Evolutionary conservation across 1,140 invertebrate species (phyloP).

Genomic region (Pollicipes pollicipes): DNA sequence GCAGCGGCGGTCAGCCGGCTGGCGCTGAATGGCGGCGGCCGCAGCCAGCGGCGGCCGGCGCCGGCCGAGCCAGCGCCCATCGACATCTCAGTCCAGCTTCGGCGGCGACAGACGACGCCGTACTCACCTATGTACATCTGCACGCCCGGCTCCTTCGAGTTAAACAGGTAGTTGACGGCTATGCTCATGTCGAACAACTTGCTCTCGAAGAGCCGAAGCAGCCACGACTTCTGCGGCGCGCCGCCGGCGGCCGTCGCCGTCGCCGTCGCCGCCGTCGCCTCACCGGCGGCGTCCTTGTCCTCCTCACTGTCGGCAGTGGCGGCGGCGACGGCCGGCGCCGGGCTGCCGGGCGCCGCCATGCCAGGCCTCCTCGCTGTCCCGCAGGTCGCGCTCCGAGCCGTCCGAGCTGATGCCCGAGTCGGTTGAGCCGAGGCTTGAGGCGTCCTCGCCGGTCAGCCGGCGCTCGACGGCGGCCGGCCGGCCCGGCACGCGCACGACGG

Average conservation of each 20-base stretch:
- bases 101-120: not conserved
- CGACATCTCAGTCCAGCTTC: too few species aligned
- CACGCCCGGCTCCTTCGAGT: conserved; percentile 37
- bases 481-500: not conserved
- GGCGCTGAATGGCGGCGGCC: too few species aligned
- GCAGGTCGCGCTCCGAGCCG: conserved; percentile 12
- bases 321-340: too few species aligned
- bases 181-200: conserved; percentile 37
- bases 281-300: too few species aligned
- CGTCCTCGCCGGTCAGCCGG: not conserved
- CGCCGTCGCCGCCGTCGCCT: too few species aligned
- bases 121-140: conserved; percentile 34
- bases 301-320: too few species aligned
- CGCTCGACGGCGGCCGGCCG: not conserved
- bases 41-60: too few species aligned
- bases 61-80: too few species aligned
- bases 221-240: conserved; percentile 26
- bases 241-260: not conserved
- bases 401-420: conserved; percentile 22
- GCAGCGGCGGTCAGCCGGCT: too few species aligned
- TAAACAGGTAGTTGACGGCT: conserved; percentile 37
- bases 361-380: too few species aligned
- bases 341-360: too few species aligned
- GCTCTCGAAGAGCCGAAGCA: conserved; percentile 37
- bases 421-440: conserved; percentile 18